Evolutionary conservation across 2,888 invertebrate species (phyloP).

Genomic region (Heliconius sara): DNA sequence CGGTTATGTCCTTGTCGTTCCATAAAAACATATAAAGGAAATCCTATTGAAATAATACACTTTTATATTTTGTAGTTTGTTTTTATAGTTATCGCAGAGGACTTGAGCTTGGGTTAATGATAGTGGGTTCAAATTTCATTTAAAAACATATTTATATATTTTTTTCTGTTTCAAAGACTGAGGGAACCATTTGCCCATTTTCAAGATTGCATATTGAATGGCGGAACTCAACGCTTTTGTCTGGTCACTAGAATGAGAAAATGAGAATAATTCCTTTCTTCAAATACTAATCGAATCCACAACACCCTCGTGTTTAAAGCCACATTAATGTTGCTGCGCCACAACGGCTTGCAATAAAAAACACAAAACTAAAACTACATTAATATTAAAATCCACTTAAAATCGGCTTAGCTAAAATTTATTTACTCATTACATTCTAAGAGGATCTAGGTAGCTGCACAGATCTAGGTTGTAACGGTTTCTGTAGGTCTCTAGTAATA

Average conservation of each 20-base stretch:
- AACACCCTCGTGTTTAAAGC: background rate
- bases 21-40: constrained; percentile 25
- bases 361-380: background rate
- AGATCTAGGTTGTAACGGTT: background rate
- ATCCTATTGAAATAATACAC: constrained; percentile 23
- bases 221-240: background rate
- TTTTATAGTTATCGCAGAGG: background rate
- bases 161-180: background rate
- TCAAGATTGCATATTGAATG: background rate
- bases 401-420: constrained; percentile 13
- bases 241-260: background rate
- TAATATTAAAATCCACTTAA: background rate
- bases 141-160: background rate
- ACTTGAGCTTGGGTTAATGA: background rate
- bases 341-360: background rate
- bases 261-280: background rate
- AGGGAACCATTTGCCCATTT: background rate
- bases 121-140: background rate
- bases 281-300: background rate
- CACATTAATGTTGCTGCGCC: no score
- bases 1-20: constrained; percentile 17
- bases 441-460: background rate
- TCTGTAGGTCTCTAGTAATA: constrained; percentile 24
- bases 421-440: constrained; percentile 17
- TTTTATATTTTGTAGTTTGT: background rate